These are phyloP conservation scores for Phallusia fumigata DNA, from an alignment of 23 tunicate genomes.

Conservation along the genomic window DNA sequence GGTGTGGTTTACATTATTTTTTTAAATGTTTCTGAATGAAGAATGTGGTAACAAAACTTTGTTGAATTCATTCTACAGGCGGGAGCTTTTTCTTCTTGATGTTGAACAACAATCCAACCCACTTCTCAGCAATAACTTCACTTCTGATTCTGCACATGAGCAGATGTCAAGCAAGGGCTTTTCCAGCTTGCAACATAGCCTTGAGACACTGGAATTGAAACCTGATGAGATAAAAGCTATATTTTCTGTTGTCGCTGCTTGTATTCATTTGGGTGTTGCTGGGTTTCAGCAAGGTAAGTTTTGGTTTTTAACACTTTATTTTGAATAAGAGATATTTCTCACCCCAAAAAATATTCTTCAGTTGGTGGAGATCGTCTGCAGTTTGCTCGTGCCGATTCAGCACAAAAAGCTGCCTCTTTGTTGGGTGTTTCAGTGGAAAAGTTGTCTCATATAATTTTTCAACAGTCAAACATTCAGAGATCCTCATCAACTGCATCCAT, in stretches of 20 bases:
- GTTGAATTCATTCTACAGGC: conserved; percentile 25
- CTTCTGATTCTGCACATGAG: conserved; percentile 31
- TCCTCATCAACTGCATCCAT: conserved; percentile 47
- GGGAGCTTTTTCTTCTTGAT: conserved; percentile 65
- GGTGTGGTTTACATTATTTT: conserved; percentile 19
- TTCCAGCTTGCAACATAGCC: conserved; percentile 31
- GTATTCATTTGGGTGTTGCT: conserved; percentile 86
- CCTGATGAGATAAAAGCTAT: conserved; percentile 55
- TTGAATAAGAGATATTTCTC: not conserved
- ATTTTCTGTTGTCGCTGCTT: conserved; percentile 65
- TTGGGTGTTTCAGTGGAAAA: conserved; percentile 83
- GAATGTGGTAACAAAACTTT: too few species aligned
- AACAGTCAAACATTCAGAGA: conserved; percentile 21
- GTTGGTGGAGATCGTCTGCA: conserved; percentile 55
- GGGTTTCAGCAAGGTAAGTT: conserved; percentile 68
- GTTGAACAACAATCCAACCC: conserved; percentile 68
- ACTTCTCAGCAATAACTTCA: conserved; percentile 8
- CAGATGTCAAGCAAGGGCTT: conserved; percentile 42
- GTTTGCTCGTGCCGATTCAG: conserved; percentile 81
- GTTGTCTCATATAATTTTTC: conserved; percentile 51
- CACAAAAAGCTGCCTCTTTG: conserved; percentile 92
- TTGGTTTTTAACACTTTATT: too few species aligned
- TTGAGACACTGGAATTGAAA: conserved; percentile 39
- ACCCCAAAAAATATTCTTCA: not conserved
- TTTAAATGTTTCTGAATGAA: not conserved